Conservation (phyloP, 2,888 invertebrate genomes). For the Hypercompe scribonia region DNA sequence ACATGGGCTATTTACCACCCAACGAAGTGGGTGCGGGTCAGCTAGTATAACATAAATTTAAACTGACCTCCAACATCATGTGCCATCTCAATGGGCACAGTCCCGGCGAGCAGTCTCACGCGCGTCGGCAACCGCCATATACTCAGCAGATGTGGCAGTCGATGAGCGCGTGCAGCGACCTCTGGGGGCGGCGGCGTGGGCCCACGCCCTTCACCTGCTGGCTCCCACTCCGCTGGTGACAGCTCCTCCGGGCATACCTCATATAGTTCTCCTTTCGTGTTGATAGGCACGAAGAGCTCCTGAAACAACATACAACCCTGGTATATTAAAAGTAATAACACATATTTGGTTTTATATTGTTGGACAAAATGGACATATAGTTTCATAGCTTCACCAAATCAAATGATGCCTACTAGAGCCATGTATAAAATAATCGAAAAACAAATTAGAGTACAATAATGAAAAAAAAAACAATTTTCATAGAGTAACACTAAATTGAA, state of each 20-base stretch:
- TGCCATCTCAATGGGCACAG: conserved; percentile 87
- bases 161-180: conserved; percentile 85
- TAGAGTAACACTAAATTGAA: not conserved
- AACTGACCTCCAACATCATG: conserved; percentile 88
- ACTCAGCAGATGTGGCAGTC: conserved; percentile 85
- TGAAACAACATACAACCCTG: conserved; percentile 65
- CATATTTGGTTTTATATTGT: not conserved
- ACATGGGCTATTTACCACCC: no score
- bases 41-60: no score
- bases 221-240: conserved; percentile 85
- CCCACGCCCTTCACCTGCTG: conserved; percentile 80
- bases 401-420: not conserved
- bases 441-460: not conserved
- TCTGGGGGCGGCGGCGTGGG: conserved; percentile 75
- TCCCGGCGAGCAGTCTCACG: conserved; percentile 87
- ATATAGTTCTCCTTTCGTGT: conserved; percentile 92
- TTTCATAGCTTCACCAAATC: not conserved
- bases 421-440: not conserved
- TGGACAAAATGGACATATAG: not conserved
- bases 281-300: conserved; percentile 91
- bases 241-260: conserved; percentile 86
- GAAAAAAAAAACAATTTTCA: not conserved
- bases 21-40: no score
- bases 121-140: conserved; percentile 87
- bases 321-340: conserved; percentile 26